A percentile compares a stretch with the other conserved stretches of the same genome.
These are phyloP conservation scores for Lagopus muta DNA, from an alignment of 2,113 vertebrate species.

Conservation along the genomic window DNA sequence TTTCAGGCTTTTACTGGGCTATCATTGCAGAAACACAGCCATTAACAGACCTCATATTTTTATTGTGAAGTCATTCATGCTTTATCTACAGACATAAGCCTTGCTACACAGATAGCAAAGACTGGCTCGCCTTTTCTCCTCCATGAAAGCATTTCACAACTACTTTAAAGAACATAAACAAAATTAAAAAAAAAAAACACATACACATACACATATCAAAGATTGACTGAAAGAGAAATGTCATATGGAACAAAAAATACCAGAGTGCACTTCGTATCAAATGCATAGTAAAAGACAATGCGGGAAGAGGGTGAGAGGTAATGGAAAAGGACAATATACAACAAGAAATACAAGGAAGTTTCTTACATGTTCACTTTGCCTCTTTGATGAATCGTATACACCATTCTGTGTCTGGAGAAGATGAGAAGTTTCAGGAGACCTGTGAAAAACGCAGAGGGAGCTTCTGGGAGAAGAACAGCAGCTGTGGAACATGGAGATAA, in stretches of 20 bases:
- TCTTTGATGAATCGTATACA: background rate
- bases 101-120: background rate
- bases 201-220: background rate
- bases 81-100: background rate
- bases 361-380: background rate
- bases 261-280: background rate
- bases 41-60: constrained; percentile 27
- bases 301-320: background rate
- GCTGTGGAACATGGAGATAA: background rate
- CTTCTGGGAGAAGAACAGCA: background rate
- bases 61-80: background rate
- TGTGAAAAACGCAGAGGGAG: background rate
- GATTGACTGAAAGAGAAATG: background rate
- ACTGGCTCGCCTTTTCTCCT: background rate
- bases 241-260: background rate
- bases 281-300: background rate
- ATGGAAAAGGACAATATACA: background rate
- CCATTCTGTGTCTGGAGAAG: background rate
- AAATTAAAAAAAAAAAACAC: accelerated
- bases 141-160: background rate
- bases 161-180: background rate
- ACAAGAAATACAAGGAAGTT: background rate
- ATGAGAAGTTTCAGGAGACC: background rate
- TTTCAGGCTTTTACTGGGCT: background rate
- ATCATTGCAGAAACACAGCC: background rate